Base-by-base conservation (phyloP, 2,113 vertebrate genomes). In the Eurypyga helias region DNA sequence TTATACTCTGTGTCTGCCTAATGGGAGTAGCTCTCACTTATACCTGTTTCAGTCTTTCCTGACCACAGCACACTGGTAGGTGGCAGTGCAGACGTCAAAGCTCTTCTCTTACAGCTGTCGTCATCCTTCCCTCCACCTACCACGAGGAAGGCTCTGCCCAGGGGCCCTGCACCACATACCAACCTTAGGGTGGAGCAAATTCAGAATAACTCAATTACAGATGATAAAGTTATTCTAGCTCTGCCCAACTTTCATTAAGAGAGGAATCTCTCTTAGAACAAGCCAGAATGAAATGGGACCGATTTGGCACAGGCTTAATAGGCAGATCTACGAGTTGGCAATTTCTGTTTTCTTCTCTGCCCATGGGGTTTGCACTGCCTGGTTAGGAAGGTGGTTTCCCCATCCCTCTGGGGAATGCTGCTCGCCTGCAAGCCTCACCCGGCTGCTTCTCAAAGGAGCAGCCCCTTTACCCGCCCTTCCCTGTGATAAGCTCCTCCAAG, bases 191-290 rank as follows among this genome's bases (percentile, higher is more conserved):
- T 73, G 94, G 86, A 91, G 90, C 36, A 79, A 69, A 64, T 43
- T 76, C 77, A 60, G 41, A 76, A 61, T 58, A 95, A 91, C 83
- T 90, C 72, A 72, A 31, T 95, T 94, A 87, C 48, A 87, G 57
- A 28, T 48, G 45, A 90, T 87, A 83, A 89, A 64, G 43, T 78
- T 90, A 52, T 62, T 82, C 79, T 49, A 78, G 69, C 91, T 65
- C 69, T 73, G 51, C 52, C 72, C 62, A 90, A 31, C 67, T 81
- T 84, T 94, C 86, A 95, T 92, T 87, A 94, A 89, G 77, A 45
- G 36, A 87, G 46, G 87, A 84, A 96, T 97, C 69, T 89, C 73
- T 83, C 90, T 87, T n/a, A 83, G 82, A 66, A 77, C 52, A 64
- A 95, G 93, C 79, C 73, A 90, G 49, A 41, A 38, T 33, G 45